Conservation (phyloP, 2,113 vertebrate species). For the Neodontobutis hainanensis region DNA sequence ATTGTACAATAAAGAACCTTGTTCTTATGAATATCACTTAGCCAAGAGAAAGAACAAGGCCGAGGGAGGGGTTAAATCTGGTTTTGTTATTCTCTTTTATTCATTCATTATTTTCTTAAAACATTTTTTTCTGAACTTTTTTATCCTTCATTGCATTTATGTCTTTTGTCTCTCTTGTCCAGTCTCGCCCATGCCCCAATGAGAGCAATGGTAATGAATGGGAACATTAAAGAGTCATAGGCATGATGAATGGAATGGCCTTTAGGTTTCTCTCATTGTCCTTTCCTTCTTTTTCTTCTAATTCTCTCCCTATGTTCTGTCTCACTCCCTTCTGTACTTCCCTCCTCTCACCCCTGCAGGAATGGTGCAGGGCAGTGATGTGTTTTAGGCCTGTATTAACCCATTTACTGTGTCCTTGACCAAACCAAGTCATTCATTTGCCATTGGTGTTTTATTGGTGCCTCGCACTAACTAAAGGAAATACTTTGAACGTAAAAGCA, state of each 20-base stretch:
- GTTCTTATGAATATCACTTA: slow-evolving; percentile 72
- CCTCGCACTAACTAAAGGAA: slow-evolving; percentile 37
- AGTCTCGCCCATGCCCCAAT: slow-evolving; percentile 41
- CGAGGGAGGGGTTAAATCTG: slow-evolving; percentile 32
- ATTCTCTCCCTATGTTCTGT: slow-evolving; percentile 24
- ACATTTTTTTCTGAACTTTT: slow-evolving; percentile 6
- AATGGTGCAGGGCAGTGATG: slow-evolving; percentile 39
- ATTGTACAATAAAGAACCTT: slow-evolving; percentile 68
- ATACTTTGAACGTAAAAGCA: slow-evolving; percentile 44
- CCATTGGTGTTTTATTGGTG: slow-evolving; percentile 34
- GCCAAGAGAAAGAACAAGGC: slow-evolving; percentile 31
- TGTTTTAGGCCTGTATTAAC: slow-evolving; percentile 69
- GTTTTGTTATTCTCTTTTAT: slow-evolving; percentile 33
- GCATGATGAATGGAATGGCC: slow-evolving; percentile 81
- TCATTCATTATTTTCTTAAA: slow-evolving; percentile 21
- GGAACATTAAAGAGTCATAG: slow-evolving; percentile 79
- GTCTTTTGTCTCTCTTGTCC: slow-evolving; percentile 37
- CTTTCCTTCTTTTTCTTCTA: slow-evolving; percentile 43
- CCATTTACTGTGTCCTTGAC: slow-evolving; percentile 71
- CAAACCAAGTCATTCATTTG: slow-evolving; percentile 65
- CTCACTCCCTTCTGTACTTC: slow-evolving; percentile 22
- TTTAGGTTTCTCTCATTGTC: slow-evolving; percentile 68
- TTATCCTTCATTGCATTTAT: slow-evolving; percentile 1
- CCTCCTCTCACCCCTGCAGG: slow-evolving; percentile 41
- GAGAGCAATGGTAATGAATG: slow-evolving; percentile 77